These are phyloP conservation scores for Suncus etruscus DNA, from an alignment of 2,113 vertebrate species.

Conservation along the genomic window DNA sequence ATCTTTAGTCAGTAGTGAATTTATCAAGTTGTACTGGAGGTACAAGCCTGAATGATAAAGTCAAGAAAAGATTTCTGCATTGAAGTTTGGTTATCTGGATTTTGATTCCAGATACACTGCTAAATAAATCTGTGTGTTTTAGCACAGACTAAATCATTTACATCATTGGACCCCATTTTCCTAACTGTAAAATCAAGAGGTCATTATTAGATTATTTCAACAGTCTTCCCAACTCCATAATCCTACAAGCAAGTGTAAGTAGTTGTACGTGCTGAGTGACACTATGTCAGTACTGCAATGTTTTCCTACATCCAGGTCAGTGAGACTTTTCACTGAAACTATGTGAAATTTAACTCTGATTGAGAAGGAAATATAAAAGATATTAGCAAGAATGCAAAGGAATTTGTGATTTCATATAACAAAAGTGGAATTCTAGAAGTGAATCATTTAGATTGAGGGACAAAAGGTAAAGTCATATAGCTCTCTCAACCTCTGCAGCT, in stretches of 20 bases:
- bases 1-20: not conserved
- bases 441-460: not conserved
- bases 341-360: slow-evolving; percentile 10
- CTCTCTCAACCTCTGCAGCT: not conserved
- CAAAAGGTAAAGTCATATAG: not conserved
- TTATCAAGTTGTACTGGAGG: not conserved
- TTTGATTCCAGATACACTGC: not conserved
- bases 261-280: not conserved
- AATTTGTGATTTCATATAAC: slow-evolving; percentile 44
- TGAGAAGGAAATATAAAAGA: slow-evolving; percentile 49
- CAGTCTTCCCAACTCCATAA: slow-evolving; percentile 44
- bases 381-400: not conserved
- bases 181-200: slow-evolving; percentile 31
- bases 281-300: not conserved
- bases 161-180: not conserved
- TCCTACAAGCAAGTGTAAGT: slow-evolving; percentile 38
- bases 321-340: not conserved
- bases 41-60: not conserved
- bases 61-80: not conserved
- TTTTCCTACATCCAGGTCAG: not conserved
- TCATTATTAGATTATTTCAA: slow-evolving; percentile 43
- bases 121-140: not conserved
- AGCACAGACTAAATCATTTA: not conserved
- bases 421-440: slow-evolving; percentile 33
- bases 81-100: not conserved